Conservation (phyloP, 2,888 invertebrate species). For the Nomada lathburiana region DNA sequence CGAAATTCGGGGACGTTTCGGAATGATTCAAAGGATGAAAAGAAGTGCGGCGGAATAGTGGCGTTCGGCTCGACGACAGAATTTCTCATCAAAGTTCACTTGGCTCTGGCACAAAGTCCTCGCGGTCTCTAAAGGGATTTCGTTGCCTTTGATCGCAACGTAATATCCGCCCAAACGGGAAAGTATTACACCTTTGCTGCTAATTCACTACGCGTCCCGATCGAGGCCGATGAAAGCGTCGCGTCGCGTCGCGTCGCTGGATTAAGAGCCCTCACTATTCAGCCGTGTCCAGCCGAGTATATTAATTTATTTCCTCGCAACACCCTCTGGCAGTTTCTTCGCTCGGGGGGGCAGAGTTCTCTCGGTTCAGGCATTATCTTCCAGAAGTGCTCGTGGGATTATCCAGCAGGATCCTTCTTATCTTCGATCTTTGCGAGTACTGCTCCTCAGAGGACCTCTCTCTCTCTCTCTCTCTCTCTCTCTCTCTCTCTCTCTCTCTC, state of each 20-base stretch:
- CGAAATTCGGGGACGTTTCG: not conserved
- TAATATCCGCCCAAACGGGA: constrained; percentile 21
- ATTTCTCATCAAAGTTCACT: constrained; percentile 51
- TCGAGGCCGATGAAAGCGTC: constrained; percentile 40
- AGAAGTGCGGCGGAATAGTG: constrained; percentile 2
- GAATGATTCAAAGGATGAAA: not conserved
- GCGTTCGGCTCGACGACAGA: constrained; percentile 11
- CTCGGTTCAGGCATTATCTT: constrained; percentile 48
- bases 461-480: too few relatives aligned
- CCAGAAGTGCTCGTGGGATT: constrained; percentile 52
- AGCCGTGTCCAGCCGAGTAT: constrained; percentile 15
- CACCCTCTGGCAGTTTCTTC: constrained; percentile 30
- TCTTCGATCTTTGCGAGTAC: constrained; percentile 51
- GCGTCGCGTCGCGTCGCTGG: not conserved
- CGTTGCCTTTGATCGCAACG: constrained; percentile 47
- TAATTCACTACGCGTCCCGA: constrained; percentile 42
- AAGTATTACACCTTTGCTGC: constrained; percentile 28
- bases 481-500: too few relatives aligned
- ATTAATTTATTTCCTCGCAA: constrained; percentile 46
- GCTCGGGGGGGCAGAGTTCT: constrained; percentile 14
- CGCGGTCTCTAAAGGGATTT: constrained; percentile 37
- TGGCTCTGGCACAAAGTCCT: constrained; percentile 25
- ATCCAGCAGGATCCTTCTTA: constrained; percentile 61
- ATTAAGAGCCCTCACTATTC: constrained; percentile 31
- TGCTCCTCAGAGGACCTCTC: not conserved